Conservation (phyloP, 1,140 invertebrate species). For the Neodiprion fabricii region DNA sequence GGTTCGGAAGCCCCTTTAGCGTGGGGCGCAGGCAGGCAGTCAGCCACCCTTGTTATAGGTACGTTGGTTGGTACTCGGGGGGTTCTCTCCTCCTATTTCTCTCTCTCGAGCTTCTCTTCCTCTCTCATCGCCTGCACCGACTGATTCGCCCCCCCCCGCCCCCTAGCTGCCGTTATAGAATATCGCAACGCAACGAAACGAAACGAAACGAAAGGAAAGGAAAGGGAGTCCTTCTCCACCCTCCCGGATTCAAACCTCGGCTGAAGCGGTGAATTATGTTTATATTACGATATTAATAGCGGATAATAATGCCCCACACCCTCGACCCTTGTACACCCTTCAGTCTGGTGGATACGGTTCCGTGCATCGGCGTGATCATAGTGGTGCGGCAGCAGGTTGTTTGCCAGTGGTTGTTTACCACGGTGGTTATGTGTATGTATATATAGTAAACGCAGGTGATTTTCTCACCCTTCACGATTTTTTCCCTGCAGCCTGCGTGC, state of each 20-base stretch:
- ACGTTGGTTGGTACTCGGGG: too few relatives aligned
- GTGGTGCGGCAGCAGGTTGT: slow-evolving; percentile 41
- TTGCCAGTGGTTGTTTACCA: slow-evolving; percentile 26
- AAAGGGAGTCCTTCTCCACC: too few relatives aligned
- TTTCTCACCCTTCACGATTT: too few relatives aligned
- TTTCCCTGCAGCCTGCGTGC: too few relatives aligned
- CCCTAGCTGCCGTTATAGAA: too few relatives aligned
- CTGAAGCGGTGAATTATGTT: slow-evolving; percentile 50
- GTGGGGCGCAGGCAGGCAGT: too few relatives aligned
- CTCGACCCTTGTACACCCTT: slow-evolving; percentile 24
- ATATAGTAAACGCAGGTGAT: too few relatives aligned
- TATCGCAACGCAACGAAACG: neutral
- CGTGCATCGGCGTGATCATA: neutral
- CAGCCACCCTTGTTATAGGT: neutral
- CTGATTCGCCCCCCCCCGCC: neutral
- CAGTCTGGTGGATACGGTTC: neutral
- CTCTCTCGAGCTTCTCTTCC: neutral
- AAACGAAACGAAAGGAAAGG: too few relatives aligned
- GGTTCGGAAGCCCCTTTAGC: neutral
- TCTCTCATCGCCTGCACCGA: neutral
- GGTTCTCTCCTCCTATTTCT: neutral
- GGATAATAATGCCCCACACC: slow-evolving; percentile 39
- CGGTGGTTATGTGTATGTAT: too few relatives aligned
- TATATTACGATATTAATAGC: slow-evolving; percentile 62
- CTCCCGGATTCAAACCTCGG: neutral